Evolutionary conservation across 1,140 invertebrate species (phyloP).

Genomic region (Acromyrmex heyeri): DNA sequence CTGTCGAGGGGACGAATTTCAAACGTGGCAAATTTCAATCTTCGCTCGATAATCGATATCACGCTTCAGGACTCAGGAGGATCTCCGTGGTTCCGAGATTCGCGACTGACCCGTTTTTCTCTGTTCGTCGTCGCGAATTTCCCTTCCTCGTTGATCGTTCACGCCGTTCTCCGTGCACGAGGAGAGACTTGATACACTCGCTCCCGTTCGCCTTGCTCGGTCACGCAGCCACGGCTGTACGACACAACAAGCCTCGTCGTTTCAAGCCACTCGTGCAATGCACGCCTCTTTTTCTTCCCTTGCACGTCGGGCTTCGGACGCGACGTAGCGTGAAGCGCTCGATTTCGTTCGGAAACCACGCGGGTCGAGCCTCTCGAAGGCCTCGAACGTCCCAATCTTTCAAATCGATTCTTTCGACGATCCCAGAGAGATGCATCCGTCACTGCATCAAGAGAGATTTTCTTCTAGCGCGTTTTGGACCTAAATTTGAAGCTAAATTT

Average conservation of each 20-base stretch:
- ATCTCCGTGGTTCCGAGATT: slow-evolving; percentile 5
- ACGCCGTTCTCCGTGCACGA: slow-evolving; percentile 21
- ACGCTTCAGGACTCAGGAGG: too few relatives aligned
- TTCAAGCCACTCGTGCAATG: not conserved
- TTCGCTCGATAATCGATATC: not conserved
- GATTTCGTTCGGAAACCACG: slow-evolving; percentile 52
- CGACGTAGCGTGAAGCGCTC: slow-evolving; percentile 52
- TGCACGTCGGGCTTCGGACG: not conserved
- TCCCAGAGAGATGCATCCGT: not conserved
- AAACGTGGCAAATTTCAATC: not conserved
- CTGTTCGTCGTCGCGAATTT: slow-evolving; percentile 23
- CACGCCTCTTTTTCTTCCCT: slow-evolving; percentile 32
- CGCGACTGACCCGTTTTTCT: slow-evolving; percentile 49
- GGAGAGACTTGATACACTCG: slow-evolving; percentile 22
- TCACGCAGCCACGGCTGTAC: slow-evolving; percentile 40
- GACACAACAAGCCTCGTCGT: slow-evolving; percentile 15
- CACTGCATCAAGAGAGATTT: not conserved
- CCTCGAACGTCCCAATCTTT: not conserved
- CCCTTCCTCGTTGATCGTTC: slow-evolving; percentile 4
- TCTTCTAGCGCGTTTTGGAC: not conserved
- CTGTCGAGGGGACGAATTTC: not conserved
- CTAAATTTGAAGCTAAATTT: slow-evolving; percentile 22
- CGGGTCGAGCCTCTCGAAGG: not conserved
- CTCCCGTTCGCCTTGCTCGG: slow-evolving; percentile 52
- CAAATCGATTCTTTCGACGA: not conserved